These are phyloP conservation scores for Sipha flava DNA, from an alignment of 1,140 invertebrate species.

Conservation along the genomic window DNA sequence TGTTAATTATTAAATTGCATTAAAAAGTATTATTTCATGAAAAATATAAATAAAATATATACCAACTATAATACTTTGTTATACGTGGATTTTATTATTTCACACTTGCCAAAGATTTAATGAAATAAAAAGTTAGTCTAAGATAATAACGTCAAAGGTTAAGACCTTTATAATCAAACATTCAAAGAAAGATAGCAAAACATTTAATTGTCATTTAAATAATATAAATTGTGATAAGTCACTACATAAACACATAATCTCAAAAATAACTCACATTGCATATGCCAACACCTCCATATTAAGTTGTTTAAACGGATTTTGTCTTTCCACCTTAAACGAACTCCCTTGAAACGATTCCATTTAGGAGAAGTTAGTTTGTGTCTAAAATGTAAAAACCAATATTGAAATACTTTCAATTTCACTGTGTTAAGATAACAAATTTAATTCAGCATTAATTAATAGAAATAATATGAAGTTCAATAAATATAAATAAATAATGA, in stretches of 20 bases:
- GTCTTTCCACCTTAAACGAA: constrained; percentile 93
- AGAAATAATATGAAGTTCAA: neutral
- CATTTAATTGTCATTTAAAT: constrained; percentile 23
- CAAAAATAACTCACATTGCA: constrained; percentile 81
- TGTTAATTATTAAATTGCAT: neutral
- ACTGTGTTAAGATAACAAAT: neutral
- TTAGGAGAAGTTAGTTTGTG: constrained; percentile 97
- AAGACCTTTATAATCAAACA: constrained; percentile 32
- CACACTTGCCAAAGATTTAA: constrained; percentile 7
- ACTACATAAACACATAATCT: constrained; percentile 8
- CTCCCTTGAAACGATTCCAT: constrained; percentile 99
- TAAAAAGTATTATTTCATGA: neutral
- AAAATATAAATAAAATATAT: neutral
- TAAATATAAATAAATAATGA: neutral
- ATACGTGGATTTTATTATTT: neutral
- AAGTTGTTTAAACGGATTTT: constrained; percentile 99
- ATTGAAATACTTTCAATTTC: neutral
- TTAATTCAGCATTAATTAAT: neutral
- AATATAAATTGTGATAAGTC: constrained; percentile 12
- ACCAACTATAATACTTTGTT: neutral
- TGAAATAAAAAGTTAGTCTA: neutral
- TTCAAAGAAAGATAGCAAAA: neutral
- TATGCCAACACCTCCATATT: constrained; percentile 99
- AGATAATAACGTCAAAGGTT: constrained; percentile 23
- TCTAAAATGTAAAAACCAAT: constrained; percentile 52